A percentile compares a stretch with the other conserved stretches of the same genome.
Evolutionary conservation across 1,140 invertebrate species (phyloP).

Genomic region (Calycopis cecrops): DNA sequence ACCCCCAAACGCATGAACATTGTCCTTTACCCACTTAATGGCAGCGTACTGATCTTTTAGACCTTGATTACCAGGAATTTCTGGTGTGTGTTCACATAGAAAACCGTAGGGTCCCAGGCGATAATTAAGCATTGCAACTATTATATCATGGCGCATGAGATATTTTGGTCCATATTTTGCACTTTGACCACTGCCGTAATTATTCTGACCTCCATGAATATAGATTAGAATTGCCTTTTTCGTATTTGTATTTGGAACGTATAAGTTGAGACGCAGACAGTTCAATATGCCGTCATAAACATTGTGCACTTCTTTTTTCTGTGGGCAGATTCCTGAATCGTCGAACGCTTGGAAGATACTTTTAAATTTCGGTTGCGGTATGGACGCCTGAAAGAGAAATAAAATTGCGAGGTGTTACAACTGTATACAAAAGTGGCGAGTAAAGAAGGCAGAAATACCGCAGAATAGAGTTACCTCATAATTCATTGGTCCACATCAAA

Average conservation of each 20-base stretch:
- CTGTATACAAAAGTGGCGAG: neutral
- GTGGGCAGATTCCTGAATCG: conserved; percentile 34
- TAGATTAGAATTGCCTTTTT: conserved; percentile 80
- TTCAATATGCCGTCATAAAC: conserved; percentile 28
- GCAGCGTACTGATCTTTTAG: conserved; percentile 82
- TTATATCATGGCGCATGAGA: conserved; percentile 73
- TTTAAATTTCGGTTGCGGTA: conserved; percentile 29
- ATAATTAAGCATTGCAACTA: conserved; percentile 79
- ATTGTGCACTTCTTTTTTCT: conserved; percentile 28
- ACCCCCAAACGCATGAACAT: conserved; percentile 82
- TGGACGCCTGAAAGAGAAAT: conserved; percentile 26
- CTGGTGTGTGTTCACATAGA: conserved; percentile 78
- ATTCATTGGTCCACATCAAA: too few relatives aligned
- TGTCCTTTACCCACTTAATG: conserved; percentile 78
- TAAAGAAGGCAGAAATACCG: too few relatives aligned
- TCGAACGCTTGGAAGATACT: conserved; percentile 30
- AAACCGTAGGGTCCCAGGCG: conserved; percentile 80
- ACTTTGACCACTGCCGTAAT: conserved; percentile 61
- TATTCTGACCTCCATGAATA: conserved; percentile 82
- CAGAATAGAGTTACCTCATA: too few relatives aligned
- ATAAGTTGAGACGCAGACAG: conserved; percentile 49
- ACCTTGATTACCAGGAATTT: conserved; percentile 82
- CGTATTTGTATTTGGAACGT: conserved; percentile 36
- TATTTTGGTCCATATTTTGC: conserved; percentile 69
- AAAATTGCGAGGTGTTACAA: neutral